Evolutionary conservation across 2,888 invertebrate species (phyloP).

Genomic region (Apantesis nais): DNA sequence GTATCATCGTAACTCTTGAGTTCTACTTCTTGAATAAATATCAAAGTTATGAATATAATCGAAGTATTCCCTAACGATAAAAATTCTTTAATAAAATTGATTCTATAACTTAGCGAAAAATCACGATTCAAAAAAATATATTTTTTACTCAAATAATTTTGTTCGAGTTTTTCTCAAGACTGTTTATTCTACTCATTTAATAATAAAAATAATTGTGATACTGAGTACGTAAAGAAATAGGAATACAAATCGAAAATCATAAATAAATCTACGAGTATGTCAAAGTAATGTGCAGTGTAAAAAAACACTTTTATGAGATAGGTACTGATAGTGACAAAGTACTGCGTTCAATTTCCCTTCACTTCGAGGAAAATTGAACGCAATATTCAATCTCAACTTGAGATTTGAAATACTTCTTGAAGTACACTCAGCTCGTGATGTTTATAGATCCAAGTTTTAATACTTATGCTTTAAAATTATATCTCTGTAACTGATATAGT

Average conservation of each 20-base stretch:
- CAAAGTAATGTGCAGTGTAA: not conserved
- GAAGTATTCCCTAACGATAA: too few species aligned
- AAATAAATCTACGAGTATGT: not conserved
- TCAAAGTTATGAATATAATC: not conserved
- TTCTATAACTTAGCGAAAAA: too few species aligned
- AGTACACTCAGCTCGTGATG: not conserved
- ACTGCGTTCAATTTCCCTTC: not conserved
- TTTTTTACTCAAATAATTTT: too few species aligned
- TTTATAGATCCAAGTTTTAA: not conserved
- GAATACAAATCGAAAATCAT: too few species aligned
- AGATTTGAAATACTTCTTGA: not conserved
- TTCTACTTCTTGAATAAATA: not conserved
- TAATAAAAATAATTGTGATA: too few species aligned
- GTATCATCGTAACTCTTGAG: conserved; percentile 57
- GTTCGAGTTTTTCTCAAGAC: too few species aligned
- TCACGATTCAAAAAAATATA: too few species aligned
- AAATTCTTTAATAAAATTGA: too few species aligned
- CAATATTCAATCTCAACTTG: not conserved
- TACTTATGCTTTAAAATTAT: not conserved
- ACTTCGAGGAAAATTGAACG: not conserved
- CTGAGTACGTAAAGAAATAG: too few species aligned
- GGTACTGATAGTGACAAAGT: not conserved
- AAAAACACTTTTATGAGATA: not conserved
- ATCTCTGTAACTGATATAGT: not conserved
- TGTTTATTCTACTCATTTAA: too few species aligned